Percentiles rank a stretch among this genome's conserved stretches.
Conservation (phyloP, 2,797 vertebrate species). For the Lates japonicus region DNA sequence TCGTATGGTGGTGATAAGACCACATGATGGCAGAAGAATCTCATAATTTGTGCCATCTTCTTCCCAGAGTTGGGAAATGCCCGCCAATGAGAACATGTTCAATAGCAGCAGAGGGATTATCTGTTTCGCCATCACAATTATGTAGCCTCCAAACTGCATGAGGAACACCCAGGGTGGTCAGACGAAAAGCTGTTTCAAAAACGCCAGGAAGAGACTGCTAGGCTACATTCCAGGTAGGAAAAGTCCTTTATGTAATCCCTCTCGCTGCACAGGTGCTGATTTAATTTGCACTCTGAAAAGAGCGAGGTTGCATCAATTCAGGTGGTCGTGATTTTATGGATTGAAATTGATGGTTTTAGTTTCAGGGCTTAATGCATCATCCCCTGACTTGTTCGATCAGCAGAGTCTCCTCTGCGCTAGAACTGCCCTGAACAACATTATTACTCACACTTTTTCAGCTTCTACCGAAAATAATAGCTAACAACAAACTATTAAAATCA, state of each 20-base stretch:
- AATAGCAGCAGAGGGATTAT: conserved; percentile 91
- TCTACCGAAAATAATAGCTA: not conserved
- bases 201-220: conserved; percentile 91
- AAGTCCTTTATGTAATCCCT: conserved; percentile 74
- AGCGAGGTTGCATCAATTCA: conserved; percentile 59
- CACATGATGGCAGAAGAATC: conserved; percentile 38
- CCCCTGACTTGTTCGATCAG: conserved; percentile 49
- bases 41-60: conserved; percentile 45
- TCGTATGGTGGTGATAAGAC: conserved; percentile 12
- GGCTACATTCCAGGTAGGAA: conserved; percentile 94
- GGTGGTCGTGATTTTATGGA: conserved; percentile 61
- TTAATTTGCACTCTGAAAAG: conserved; percentile 69
- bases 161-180: conserved; percentile 87
- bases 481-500: not conserved
- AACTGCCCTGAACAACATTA: not conserved
- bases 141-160: conserved; percentile 83
- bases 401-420: conserved; percentile 25
- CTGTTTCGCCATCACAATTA: conserved; percentile 98
- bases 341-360: conserved; percentile 56
- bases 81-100: conserved; percentile 95
- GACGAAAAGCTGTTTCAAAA: conserved; percentile 96
- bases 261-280: conserved; percentile 50
- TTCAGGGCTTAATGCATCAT: conserved; percentile 49
- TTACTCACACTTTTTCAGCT: not conserved
- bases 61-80: conserved; percentile 92